Base-by-base conservation (phyloP, 2,888 invertebrate genomes). In the Julus scandinavius region DNA sequence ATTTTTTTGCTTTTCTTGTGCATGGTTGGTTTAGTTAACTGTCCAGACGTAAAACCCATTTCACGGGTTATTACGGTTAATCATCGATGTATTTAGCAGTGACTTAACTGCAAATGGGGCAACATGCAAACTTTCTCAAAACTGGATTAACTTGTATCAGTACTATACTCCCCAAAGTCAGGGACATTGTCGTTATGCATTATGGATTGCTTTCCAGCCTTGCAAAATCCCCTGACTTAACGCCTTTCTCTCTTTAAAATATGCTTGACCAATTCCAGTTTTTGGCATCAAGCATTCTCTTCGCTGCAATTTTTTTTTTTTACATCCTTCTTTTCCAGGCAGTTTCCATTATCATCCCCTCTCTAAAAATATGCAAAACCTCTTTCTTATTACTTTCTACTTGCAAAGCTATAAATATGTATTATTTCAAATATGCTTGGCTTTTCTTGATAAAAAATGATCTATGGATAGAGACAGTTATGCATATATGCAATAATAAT, bases 391-490 rank as follows among this genome's bases (percentile, higher is more conserved):
- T 80, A 80, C 38, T 80, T 80, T 80, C 80, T 80, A 80, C 38
- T 80, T 38, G 80, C 38, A 80, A 80, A 80, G 85, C 45, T 85
- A 49, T 85, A 85, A 85, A 85, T 85, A 85, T 85, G 85, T 45
- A 85, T 85, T 85, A 85, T 85, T 85, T 85, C 45, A 45, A 85
- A 85, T 15, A 85, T 45, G 85, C 50, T 50, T 50, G 49, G 45
- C 85, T 45, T 85, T 85, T 40, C 41, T 15, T 41, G 45, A 80
- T 80, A 80, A 80, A 80, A 80, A 80, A 38, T 80, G 80, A 80
- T 80, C 38, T 80, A 80, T 80, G 80, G 80, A 80, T 80, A 80
- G 29, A 63, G 38, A 38, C 80, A 80, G 80, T 80, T 80, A 80
- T 80, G 38, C 80, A 80, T 80, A 80, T 80, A 80, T 80, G 80